Evolutionary conservation across 2,113 vertebrate species (phyloP).

Genomic region (Megalops atlanticus): DNA sequence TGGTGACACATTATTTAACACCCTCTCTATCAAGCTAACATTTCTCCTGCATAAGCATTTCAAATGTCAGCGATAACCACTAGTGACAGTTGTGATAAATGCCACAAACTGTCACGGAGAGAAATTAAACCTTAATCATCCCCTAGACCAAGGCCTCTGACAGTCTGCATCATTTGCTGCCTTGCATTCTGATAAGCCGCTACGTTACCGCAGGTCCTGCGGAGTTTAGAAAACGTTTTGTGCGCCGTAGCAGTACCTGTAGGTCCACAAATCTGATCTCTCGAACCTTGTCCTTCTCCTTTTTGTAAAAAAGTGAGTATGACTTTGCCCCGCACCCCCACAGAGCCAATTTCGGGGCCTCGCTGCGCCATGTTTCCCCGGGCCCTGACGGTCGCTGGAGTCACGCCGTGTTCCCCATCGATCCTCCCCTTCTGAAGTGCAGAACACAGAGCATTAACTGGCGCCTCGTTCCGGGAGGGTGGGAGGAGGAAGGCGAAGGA

Average conservation of each 20-base stretch:
- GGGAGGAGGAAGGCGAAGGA: background rate
- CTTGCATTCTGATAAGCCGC: background rate
- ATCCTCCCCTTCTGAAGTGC: constrained; percentile 1
- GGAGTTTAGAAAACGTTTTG: background rate
- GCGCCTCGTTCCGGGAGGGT: background rate
- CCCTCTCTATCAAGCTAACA: background rate
- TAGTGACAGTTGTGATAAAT: background rate
- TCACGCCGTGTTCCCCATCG: background rate
- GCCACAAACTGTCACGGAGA: background rate
- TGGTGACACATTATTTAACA: background rate
- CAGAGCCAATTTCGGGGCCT: background rate
- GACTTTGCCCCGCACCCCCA: background rate
- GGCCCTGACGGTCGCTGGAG: background rate
- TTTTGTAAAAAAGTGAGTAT: too few relatives aligned
- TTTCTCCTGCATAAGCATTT: background rate
- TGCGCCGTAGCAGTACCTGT: background rate
- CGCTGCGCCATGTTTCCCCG: background rate
- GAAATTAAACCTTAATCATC: background rate
- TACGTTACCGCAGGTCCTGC: background rate
- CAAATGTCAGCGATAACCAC: background rate
- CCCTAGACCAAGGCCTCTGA: background rate
- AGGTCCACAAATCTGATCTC: too few relatives aligned
- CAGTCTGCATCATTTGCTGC: background rate
- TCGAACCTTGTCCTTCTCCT: too few relatives aligned
- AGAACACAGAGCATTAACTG: background rate